phyloP scores from a whole-genome alignment of 2,797 vertebrate genomes.

The Bovichtus variegatus region DNA sequence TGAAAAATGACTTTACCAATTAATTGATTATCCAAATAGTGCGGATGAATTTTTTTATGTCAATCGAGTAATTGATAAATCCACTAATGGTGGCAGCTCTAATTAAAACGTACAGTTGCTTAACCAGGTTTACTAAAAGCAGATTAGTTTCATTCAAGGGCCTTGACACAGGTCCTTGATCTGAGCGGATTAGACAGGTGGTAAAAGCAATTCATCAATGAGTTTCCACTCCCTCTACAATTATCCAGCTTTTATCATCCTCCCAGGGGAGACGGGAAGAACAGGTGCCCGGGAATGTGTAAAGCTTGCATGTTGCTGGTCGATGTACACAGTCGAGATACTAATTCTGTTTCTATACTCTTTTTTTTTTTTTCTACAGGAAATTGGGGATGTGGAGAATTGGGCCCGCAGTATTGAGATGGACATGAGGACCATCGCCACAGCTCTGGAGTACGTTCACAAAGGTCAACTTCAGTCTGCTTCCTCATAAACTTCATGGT shows the following conservation, averaged over 20 bases:
- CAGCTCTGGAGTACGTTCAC: constrained; percentile 94
- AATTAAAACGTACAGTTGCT: neutral
- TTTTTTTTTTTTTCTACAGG: constrained; percentile 85
- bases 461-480: constrained; percentile 92
- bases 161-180: neutral
- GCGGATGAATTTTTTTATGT: too few species aligned
- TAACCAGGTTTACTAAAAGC: constrained; percentile 29
- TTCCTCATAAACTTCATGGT: constrained; percentile 77
- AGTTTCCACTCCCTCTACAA: neutral
- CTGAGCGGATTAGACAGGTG: constrained; percentile 31
- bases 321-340: neutral
- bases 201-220: constrained; percentile 29
- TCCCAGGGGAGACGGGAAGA: neutral
- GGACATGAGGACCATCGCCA: constrained; percentile 97
- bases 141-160: constrained; percentile 26
- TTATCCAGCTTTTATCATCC: neutral
- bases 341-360: neutral
- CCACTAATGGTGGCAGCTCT: too few species aligned
- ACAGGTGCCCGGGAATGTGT: neutral
- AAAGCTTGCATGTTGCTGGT: neutral
- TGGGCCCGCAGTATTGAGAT: constrained; percentile 97
- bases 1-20: too few species aligned
- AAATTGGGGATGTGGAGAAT: constrained; percentile 98
- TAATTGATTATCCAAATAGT: too few species aligned
- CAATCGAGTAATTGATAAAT: too few species aligned